Conservation (phyloP, 2,888 invertebrate species). For the Dynastes tityus region DNA sequence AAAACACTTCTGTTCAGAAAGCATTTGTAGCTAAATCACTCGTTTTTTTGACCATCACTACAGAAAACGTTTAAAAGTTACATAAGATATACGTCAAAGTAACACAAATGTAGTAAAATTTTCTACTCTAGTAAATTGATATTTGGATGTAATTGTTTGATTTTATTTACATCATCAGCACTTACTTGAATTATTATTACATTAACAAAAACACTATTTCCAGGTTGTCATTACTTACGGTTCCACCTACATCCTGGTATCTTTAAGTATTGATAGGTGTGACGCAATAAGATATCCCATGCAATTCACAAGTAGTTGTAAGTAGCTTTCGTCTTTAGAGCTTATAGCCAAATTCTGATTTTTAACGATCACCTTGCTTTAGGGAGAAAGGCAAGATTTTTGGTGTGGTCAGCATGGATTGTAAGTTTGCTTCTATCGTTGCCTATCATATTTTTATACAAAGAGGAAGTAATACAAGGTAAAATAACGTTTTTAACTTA, state of each 20-base stretch:
- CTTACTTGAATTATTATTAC: too few species aligned
- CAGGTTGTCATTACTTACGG: conserved; percentile 91
- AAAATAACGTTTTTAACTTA: background rate
- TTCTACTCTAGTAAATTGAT: too few species aligned
- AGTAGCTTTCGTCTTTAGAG: conserved; percentile 70
- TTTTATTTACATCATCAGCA: background rate
- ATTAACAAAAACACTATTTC: conserved; percentile 59
- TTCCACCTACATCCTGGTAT: conserved; percentile 92
- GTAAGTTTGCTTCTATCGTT: conserved; percentile 87
- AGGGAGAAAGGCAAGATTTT: conserved; percentile 89
- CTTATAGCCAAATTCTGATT: too few species aligned
- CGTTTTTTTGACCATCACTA: too few species aligned
- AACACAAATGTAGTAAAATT: too few species aligned
- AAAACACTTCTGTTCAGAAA: too few species aligned
- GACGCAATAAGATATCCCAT: conserved; percentile 95
- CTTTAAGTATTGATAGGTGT: conserved; percentile 91
- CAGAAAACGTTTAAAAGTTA: too few species aligned
- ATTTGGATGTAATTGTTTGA: too few species aligned
- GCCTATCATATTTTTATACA: conserved; percentile 86
- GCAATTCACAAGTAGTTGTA: conserved; percentile 94
- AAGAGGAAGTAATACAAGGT: conserved; percentile 85
- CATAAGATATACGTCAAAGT: too few species aligned
- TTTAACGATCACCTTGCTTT: conserved; percentile 63
- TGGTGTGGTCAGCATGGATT: conserved; percentile 87
- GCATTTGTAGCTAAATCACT: too few species aligned